Conservation (phyloP, 2,113 vertebrate genomes). For the Crotalus viridis region DNA sequence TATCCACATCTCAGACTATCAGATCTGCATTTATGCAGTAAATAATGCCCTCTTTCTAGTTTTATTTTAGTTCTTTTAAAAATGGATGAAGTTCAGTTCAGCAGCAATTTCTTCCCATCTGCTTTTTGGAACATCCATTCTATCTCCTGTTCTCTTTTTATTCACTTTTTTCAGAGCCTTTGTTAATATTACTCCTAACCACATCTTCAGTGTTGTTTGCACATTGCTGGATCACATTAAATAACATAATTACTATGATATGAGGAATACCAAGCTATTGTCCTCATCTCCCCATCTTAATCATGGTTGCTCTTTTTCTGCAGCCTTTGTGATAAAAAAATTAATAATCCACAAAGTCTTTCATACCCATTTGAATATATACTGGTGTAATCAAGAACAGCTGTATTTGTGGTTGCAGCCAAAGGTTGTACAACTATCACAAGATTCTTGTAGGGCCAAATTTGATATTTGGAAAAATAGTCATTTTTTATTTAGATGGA, state of each 20-base stretch:
- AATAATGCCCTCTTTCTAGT: conserved; percentile 56
- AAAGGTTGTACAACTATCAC: background rate
- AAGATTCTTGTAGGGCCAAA: background rate
- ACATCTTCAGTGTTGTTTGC: conserved; percentile 45
- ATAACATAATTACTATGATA: conserved; percentile 49
- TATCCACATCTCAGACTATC: conserved; percentile 54
- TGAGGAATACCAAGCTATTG: conserved; percentile 50
- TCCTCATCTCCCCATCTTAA: conserved; percentile 3
- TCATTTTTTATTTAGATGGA: background rate
- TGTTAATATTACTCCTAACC: conserved; percentile 56
- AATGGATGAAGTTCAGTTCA: conserved; percentile 61
- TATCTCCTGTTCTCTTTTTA: conserved; percentile 48
- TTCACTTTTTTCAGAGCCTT: conserved; percentile 49
- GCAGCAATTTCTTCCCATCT: conserved; percentile 54
- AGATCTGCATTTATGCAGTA: conserved; percentile 59
- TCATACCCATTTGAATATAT: conserved; percentile 19
- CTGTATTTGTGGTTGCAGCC: conserved; percentile 3
- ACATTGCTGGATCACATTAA: conserved; percentile 50
- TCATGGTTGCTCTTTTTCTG: conserved; percentile 43
- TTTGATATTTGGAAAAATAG: background rate
- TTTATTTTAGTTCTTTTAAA: conserved; percentile 63
- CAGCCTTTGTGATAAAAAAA: conserved; percentile 23
- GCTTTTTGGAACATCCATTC: conserved; percentile 47
- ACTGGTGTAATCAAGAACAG: conserved; percentile 12
- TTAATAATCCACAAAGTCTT: conserved; percentile 35